Conservation (phyloP, 2,888 invertebrate species). For the Cephus pulcher region DNA sequence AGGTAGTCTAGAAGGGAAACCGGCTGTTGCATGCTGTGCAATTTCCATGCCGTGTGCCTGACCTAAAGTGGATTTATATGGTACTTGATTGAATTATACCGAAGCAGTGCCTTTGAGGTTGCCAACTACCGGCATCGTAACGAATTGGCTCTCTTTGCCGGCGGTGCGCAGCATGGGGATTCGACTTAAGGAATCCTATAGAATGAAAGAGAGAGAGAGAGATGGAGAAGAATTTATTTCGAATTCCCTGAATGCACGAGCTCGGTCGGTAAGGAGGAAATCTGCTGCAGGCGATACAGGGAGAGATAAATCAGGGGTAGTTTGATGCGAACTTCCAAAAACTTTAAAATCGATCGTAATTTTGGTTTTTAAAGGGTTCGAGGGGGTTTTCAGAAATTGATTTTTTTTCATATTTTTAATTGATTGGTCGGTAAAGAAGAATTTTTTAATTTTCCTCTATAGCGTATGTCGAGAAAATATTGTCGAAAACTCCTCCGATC, state of each 20-base stretch:
- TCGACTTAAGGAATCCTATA: background rate
- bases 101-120: background rate
- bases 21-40: slow-evolving; percentile 27
- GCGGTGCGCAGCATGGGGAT: background rate
- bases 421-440: background rate
- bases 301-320: background rate
- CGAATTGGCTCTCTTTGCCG: background rate
- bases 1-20: background rate
- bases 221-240: background rate
- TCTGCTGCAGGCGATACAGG: background rate
- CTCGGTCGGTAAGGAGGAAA: background rate
- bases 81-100: slow-evolving; percentile 29
- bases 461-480: background rate
- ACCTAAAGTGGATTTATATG: slow-evolving; percentile 9
- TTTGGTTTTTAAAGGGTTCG: background rate
- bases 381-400: background rate
- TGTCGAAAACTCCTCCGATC: background rate
- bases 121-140: background rate
- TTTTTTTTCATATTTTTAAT: background rate
- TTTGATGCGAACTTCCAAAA: background rate
- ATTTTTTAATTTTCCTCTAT: background rate
- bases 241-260: background rate
- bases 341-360: background rate
- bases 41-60: slow-evolving; percentile 19
- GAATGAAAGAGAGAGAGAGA: background rate